Base-by-base conservation (phyloP, 2,113 vertebrate species). In the Ornithorhynchus anatinus region DNA sequence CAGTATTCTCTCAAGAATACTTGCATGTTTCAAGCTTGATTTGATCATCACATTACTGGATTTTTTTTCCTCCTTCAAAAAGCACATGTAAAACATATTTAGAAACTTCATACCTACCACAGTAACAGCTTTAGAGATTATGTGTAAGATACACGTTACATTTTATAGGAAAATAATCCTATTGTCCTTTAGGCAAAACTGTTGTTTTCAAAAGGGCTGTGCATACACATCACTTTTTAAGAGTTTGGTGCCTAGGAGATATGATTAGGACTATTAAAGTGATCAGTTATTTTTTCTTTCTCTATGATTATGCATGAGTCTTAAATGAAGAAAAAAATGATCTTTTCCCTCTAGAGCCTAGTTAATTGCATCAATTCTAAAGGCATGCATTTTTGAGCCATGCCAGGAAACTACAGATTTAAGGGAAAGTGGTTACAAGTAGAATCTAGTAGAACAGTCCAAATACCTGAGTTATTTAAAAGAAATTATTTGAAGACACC, bases 391-490 rank as follows among this genome's bases (percentile, higher is more conserved):
- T 53, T 57, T 0, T 79, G 29, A 79, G 69, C 67, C 51, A 58
- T 67, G 61, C 51, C 48, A 76, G 7, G 5, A 43, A 17, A n/a
- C 27, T 31, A 2, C 12, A 50, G 15, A 50, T 71, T 13, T 64
- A 81, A 77, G 33, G 57, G 71, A 59, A 6, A 19, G 59, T 32
- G 62, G 62, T 52, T 77, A 17, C n/a, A 75, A 74, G 43, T 9
- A 43, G 51, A 27, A 54, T 25, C 33, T 51, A 64, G 60, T 7
- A 37, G 45, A 69, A 61, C 22, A 67, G 4, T 10, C 22, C 36
- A 65, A 81, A 75, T 40, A 62, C 73, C 77, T 79, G 10, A 43
- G 33, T 56, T 53, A 47, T 1, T 20, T 54, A 80, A 76, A 76
- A 65, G 62, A 36, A 7, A 3, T 5, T 47, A 27, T 23, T 33